phyloP scores from a whole-genome alignment of 1,140 invertebrate species.

The Brachionus paranguensis region DNA sequence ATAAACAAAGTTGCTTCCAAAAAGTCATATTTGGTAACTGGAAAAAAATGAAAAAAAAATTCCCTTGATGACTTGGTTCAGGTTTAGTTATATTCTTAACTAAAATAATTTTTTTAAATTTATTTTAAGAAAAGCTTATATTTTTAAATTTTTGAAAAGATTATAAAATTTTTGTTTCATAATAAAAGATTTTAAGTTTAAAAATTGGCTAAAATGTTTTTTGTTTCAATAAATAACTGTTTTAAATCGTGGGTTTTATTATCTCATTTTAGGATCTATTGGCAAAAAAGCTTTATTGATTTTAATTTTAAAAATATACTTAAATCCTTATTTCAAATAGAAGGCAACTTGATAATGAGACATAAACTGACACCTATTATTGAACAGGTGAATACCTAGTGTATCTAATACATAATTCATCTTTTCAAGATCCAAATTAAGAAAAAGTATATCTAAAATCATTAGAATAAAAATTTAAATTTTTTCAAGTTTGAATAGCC shows the following conservation, averaged over 20 bases:
- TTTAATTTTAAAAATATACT: not conserved
- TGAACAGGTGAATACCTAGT: not conserved
- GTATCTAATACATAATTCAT: conserved; percentile 7
- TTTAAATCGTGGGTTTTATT: not conserved
- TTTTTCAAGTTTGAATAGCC: conserved; percentile 7
- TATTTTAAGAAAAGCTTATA: no score
- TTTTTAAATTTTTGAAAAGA: no score
- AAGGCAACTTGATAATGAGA: not conserved
- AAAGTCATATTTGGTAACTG: conserved; percentile 26
- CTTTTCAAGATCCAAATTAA: not conserved
- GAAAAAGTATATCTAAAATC: not conserved
- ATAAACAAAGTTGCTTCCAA: conserved; percentile 43
- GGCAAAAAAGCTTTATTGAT: not conserved
- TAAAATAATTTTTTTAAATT: not conserved
- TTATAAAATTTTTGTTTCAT: no score
- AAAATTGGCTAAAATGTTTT: not conserved
- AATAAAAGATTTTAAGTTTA: no score
- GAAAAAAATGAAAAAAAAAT: not conserved
- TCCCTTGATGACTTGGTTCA: not conserved
- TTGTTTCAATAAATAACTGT: no score
- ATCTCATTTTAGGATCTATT: not conserved
- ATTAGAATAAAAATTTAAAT: not conserved
- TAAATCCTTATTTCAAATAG: not conserved
- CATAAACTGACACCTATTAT: not conserved
- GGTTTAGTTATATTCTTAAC: not conserved